These are phyloP conservation scores for Rhipidura dahli DNA, from an alignment of 2,113 vertebrate species.

Conservation along the genomic window DNA sequence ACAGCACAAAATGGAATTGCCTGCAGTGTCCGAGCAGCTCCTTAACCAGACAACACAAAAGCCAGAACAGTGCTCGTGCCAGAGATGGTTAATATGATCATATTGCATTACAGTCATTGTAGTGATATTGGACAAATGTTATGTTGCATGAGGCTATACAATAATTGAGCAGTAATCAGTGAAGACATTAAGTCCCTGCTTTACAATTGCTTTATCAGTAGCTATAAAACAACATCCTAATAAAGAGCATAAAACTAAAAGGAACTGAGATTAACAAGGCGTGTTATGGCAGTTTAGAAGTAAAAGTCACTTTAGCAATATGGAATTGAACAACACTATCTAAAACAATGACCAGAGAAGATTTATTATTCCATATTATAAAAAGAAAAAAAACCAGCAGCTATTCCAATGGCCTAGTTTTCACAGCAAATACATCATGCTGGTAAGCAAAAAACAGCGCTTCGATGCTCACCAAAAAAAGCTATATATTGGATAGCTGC, in stretches of 20 bases:
- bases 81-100: background rate
- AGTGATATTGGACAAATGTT: background rate
- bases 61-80: background rate
- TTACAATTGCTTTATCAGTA: slow-evolving; percentile 5
- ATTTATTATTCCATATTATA: background rate
- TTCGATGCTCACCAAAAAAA: background rate
- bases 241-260: slow-evolving; percentile 12
- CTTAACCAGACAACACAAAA: background rate
- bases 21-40: background rate
- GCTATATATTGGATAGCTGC: background rate
- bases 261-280: slow-evolving; percentile 14
- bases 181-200: slow-evolving; percentile 13
- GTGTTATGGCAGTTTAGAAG: background rate
- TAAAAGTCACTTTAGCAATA: slow-evolving; percentile 31
- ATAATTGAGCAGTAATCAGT: slow-evolving; percentile 27
- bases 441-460: background rate
- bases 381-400: background rate
- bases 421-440: background rate
- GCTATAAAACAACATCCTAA: slow-evolving; percentile 13
- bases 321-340: background rate
- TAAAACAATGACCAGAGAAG: background rate
- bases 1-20: slow-evolving; percentile 10
- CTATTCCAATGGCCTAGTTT: background rate
- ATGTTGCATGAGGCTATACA: background rate
- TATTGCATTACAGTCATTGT: background rate